Conservation (phyloP, 2,888 invertebrate species). For the Plagodis pulveraria region DNA sequence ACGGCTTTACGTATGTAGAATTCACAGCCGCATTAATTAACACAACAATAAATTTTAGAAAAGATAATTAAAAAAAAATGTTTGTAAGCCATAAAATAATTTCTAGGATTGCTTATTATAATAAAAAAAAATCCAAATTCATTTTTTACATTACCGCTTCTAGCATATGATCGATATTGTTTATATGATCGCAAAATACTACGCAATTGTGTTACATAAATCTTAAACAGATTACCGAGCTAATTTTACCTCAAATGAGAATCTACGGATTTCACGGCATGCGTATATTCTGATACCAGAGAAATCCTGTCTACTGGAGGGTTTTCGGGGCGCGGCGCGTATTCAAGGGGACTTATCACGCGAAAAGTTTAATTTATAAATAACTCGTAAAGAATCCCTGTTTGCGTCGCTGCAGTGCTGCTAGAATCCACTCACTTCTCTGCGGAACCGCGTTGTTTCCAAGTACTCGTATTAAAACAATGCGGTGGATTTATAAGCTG, state of each 20-base stretch:
- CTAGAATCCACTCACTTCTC: conserved; percentile 7
- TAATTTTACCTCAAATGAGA: conserved; percentile 35
- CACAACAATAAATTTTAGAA: too few relatives aligned
- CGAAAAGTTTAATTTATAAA: conserved; percentile 65
- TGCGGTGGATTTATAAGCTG: conserved; percentile 19
- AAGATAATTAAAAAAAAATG: too few relatives aligned
- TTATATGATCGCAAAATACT: too few relatives aligned
- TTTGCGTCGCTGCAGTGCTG: conserved; percentile 20
- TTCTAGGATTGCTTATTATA: too few relatives aligned
- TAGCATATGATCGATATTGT: too few relatives aligned
- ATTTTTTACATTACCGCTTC: too few relatives aligned
- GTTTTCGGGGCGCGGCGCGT: conserved; percentile 43
- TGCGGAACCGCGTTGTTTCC: conserved; percentile 17
- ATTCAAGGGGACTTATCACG: conserved; percentile 49
- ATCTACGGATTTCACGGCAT: conserved; percentile 35
- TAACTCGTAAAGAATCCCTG: conserved; percentile 44
- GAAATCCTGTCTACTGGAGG: conserved; percentile 44
- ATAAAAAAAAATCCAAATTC: too few relatives aligned
- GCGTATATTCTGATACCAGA: too few relatives aligned
- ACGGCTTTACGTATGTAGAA: too few relatives aligned
- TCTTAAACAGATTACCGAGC: conserved; percentile 36
- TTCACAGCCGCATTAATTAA: too few relatives aligned
- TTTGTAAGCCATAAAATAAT: too few relatives aligned
- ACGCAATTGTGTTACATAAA: too few relatives aligned
- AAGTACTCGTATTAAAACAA: conserved; percentile 27